Percentiles rank a stretch among this genome's conserved stretches.
Conservation (phyloP, 2,888 invertebrate genomes). For the Nephrocerus scutellatus region DNA sequence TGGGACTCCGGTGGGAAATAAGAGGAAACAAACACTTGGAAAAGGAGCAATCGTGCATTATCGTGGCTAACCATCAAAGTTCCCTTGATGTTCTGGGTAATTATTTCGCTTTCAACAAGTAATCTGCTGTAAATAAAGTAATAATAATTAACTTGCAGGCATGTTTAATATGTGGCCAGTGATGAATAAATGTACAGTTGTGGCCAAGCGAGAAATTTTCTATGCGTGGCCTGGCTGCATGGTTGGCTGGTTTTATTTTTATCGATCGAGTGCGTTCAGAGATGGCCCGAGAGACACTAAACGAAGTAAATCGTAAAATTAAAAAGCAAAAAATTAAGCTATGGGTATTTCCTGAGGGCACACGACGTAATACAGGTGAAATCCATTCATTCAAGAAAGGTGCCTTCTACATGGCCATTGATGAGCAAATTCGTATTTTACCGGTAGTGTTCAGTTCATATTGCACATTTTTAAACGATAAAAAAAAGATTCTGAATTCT, state of each 20-base stretch:
- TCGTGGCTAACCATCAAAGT: constrained; percentile 90
- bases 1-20: constrained; percentile 75
- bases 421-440: constrained; percentile 80
- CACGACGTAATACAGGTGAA: constrained; percentile 72
- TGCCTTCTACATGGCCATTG: constrained; percentile 88
- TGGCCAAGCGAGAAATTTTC: constrained; percentile 80
- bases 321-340: constrained; percentile 72
- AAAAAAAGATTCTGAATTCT: constrained; percentile 65
- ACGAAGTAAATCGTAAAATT: constrained; percentile 61
- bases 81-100: constrained; percentile 82
- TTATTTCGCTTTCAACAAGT: no score
- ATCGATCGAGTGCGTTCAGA: constrained; percentile 79
- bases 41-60: constrained; percentile 72
- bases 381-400: constrained; percentile 95
- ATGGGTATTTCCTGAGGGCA: constrained; percentile 94
- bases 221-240: constrained; percentile 82
- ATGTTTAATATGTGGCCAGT: constrained; percentile 89
- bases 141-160: no score
- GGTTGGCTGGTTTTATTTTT: constrained; percentile 81
- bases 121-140: no score
- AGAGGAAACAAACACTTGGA: constrained; percentile 70
- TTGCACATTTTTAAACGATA: constrained; percentile 64
- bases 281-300: constrained; percentile 66
- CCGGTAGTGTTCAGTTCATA: constrained; percentile 89
- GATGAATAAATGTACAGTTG: constrained; percentile 80